Percentiles rank a stretch among this genome's conserved stretches.
These are phyloP conservation scores for Thomomys bottae DNA, from an alignment of 2,113 vertebrate genomes.

Conservation along the genomic window DNA sequence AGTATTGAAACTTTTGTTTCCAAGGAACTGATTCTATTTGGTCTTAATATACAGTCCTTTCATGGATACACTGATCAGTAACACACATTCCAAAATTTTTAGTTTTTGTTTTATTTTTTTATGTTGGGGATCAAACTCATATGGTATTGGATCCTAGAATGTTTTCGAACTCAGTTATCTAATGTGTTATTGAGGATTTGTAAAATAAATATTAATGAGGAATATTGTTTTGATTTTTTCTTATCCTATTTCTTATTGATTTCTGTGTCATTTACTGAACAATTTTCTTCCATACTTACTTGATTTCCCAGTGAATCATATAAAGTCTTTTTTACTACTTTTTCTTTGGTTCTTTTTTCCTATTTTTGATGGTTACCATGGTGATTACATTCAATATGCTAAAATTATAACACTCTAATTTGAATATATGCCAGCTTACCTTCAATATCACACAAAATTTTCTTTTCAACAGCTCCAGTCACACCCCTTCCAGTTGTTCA, in stretches of 20 bases:
- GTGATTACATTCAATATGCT: constrained; percentile 14
- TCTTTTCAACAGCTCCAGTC: neutral
- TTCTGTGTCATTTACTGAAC: neutral
- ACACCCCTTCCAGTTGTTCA: neutral
- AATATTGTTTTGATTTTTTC: neutral
- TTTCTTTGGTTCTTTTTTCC: constrained; percentile 8
- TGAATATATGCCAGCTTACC: neutral
- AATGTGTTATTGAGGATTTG: neutral
- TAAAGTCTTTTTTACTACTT: neutral
- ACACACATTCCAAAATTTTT: too few relatives aligned
- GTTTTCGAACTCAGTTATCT: neutral
- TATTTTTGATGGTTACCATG: neutral
- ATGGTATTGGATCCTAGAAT: neutral
- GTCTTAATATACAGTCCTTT: neutral
- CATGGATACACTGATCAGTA: too few relatives aligned
- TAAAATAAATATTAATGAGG: neutral
- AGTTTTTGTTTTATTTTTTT: too few relatives aligned
- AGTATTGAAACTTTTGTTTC: neutral
- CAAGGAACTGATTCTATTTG: neutral
- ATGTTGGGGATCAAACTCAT: too few relatives aligned
- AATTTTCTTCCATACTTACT: neutral
- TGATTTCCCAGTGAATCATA: neutral
- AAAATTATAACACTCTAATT: neutral
- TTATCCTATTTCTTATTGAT: neutral
- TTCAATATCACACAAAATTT: neutral